Base-by-base conservation (phyloP, 2,888 invertebrate species). In the Ferdinandea cuprea region DNA sequence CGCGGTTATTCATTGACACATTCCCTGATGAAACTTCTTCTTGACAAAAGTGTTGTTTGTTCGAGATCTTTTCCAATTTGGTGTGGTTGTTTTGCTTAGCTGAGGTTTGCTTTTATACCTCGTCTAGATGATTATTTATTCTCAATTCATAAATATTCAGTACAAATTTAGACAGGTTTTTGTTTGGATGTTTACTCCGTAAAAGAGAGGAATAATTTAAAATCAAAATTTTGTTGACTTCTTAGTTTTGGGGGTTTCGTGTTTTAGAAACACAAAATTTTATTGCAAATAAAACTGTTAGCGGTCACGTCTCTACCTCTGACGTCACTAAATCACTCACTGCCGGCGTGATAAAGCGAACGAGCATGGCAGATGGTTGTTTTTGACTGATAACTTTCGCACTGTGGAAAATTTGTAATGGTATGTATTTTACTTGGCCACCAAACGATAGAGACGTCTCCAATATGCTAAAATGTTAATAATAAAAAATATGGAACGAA, bases 1-100 rank as follows among this genome's bases (percentile, higher is more conserved):
- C 85, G 52, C 86, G 89, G 87, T 88, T 88, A 88, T 85, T 87
- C 90, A 90, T 90, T 90, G 90, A 90, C 90, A 89, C 89, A 89
- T 81, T 48, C 40, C 81, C 65, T 72, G 30, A 8, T 42, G 5
- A 44, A 37, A 40, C n/a, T 32, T 40, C 17, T 50, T 59, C 44
- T 63, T 44, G 44, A 46, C 65, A 72, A 77, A 81, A 77, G 9
- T 68, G 8, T 21, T 71, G 71, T 54, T 63, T n/a, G 30, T 54
- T 69, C 25, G 13, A 15, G 6, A 68, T 40, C 28, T 69, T 17
- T 25, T 58, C 32, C 8, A 63, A 80, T 11, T 63, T 69, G 76
- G 48, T 69, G 25, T 80, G 76, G 48, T 80, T 17, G 32, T 15
- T 13, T 37, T 50, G 7, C n/a, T 4, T 35, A 61, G 32, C 46